phyloP scores from a whole-genome alignment of 2,797 vertebrate species.

The Champsocephalus esox region DNA sequence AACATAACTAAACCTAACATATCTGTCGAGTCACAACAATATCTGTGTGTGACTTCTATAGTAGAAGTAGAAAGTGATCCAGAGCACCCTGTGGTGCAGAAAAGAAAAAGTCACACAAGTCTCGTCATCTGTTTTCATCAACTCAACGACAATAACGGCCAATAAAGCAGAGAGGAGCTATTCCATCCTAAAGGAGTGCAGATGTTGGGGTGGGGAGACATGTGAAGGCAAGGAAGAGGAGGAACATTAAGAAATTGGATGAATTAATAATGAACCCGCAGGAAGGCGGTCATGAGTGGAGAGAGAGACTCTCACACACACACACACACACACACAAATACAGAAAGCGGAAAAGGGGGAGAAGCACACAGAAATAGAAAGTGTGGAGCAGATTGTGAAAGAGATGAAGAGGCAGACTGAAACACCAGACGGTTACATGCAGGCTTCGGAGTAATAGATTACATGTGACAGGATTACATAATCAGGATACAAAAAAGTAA shows the following conservation, averaged over 20 bases:
- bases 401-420: constrained; percentile 23
- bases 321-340: constrained; percentile 2
- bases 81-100: background rate
- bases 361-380: constrained; percentile 50
- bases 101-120: constrained; percentile 36
- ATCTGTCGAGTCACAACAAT: too few relatives aligned
- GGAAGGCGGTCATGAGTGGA: constrained; percentile 57
- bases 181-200: constrained; percentile 54
- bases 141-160: constrained; percentile 48
- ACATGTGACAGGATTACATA: too few relatives aligned
- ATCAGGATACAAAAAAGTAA: too few relatives aligned
- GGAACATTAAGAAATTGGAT: constrained; percentile 79
- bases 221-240: constrained; percentile 64
- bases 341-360: constrained; percentile 24
- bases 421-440: too few relatives aligned
- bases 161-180: constrained; percentile 66
- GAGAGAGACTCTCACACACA: constrained; percentile 23
- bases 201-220: constrained; percentile 62
- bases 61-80: background rate
- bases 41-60: too few relatives aligned
- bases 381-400: constrained; percentile 43
- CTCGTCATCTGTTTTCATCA: constrained; percentile 52
- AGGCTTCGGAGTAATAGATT: too few relatives aligned
- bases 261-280: constrained; percentile 79
- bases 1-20: too few relatives aligned